These are phyloP conservation scores for Montipora capitata DNA, from an alignment of 92 coral and sea anemone genomes.

Conservation along the genomic window DNA sequence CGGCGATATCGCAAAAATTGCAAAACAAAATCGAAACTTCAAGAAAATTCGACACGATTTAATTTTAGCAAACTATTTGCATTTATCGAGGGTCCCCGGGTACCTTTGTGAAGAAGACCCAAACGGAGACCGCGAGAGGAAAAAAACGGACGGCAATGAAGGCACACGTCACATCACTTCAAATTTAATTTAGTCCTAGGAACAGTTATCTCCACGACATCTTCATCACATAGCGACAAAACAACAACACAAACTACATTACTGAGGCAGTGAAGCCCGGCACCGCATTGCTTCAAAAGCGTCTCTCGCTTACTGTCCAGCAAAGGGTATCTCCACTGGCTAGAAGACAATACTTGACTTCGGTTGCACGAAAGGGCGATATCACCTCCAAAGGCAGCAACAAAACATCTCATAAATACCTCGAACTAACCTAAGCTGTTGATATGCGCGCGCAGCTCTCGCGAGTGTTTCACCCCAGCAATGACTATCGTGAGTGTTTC, in stretches of 20 bases:
- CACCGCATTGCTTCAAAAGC: background rate
- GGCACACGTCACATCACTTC: background rate
- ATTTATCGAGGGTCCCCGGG: background rate
- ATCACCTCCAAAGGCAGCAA: background rate
- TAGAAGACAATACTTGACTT: background rate
- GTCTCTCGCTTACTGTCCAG: background rate
- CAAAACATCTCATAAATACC: no score
- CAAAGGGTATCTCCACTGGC: background rate
- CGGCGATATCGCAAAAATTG: no score
- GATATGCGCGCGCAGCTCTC: no score
- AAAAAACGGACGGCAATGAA: background rate
- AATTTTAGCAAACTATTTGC: background rate
- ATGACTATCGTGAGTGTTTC: no score
- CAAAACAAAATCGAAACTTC: no score
- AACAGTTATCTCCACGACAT: slow-evolving; percentile 8
- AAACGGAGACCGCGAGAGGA: background rate
- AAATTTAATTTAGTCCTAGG: slow-evolving; percentile 29
- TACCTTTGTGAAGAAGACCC: no score
- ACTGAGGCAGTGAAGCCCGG: slow-evolving; percentile 7
- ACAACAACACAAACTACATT: slow-evolving; percentile 16
- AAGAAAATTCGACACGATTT: no score
- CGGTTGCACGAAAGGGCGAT: background rate
- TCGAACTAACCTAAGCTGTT: no score
- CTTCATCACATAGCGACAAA: slow-evolving; percentile 8
- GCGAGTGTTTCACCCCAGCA: no score